These are phyloP conservation scores for Polyodon spathula DNA, from an alignment of 2,113 vertebrate species.

Conservation along the genomic window DNA sequence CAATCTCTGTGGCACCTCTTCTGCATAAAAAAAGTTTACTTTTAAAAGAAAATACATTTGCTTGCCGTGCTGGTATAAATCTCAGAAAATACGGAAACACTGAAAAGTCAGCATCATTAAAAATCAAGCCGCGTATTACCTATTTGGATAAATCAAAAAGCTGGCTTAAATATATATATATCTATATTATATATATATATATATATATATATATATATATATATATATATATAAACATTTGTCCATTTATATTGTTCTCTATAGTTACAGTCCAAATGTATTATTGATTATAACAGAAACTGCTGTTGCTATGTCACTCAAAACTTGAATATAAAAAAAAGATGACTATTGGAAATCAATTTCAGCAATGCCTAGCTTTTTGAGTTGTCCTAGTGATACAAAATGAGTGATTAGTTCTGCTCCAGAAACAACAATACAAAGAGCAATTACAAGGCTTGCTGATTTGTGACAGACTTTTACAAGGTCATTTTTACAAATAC, in stretches of 20 bases:
- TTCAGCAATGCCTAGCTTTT: slow-evolving; percentile 15
- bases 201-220: too few relatives aligned
- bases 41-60: too few relatives aligned
- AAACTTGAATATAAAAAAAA: slow-evolving; percentile 8
- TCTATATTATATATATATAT: too few relatives aligned
- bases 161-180: too few relatives aligned
- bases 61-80: too few relatives aligned
- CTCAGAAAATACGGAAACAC: too few relatives aligned
- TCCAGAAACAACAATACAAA: slow-evolving; percentile 28
- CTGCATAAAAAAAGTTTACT: too few relatives aligned
- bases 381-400: slow-evolving; percentile 23
- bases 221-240: too few relatives aligned
- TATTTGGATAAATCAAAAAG: not conserved
- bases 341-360: slow-evolving; percentile 31
- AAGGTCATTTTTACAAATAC: slow-evolving; percentile 31
- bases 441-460: slow-evolving; percentile 41
- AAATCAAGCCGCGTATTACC: too few relatives aligned
- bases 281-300: slow-evolving; percentile 6
- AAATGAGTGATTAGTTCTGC: slow-evolving; percentile 18
- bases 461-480: slow-evolving; percentile 45
- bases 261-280: not conserved
- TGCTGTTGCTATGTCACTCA: not conserved
- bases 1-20: too few relatives aligned
- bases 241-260: not conserved
- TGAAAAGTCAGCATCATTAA: too few relatives aligned